phyloP scores from a whole-genome alignment of 2,888 invertebrate species.

The Peribatodes rhomboidaria region DNA sequence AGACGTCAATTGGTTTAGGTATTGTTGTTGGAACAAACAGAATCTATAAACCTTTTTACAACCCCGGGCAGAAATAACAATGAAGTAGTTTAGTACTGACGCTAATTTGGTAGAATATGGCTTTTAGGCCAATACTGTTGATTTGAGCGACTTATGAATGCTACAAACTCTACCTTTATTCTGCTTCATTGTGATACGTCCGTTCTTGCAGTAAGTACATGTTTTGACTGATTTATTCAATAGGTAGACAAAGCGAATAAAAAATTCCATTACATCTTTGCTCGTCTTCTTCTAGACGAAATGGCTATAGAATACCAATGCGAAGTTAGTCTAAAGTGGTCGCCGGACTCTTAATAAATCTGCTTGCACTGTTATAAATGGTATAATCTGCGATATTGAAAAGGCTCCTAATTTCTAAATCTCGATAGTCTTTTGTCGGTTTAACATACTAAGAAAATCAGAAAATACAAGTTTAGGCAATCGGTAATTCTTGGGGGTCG shows the following conservation, averaged over 20 bases:
- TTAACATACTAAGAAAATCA: too few species aligned
- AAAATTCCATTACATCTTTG: too few species aligned
- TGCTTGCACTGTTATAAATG: too few species aligned
- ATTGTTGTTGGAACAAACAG: constrained; percentile 31
- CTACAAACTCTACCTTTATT: too few species aligned
- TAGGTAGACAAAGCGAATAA: too few species aligned
- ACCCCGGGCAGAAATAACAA: constrained; percentile 16
- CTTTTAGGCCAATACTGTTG: background rate
- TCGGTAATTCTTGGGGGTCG: constrained; percentile 18
- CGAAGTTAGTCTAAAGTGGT: too few species aligned
- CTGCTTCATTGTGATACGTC: background rate
- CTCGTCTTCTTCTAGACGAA: too few species aligned
- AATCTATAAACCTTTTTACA: constrained; percentile 17
- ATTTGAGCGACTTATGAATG: too few species aligned
- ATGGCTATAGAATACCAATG: too few species aligned
- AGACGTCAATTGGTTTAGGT: constrained; percentile 39
- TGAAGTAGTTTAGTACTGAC: constrained; percentile 9
- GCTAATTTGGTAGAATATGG: background rate
- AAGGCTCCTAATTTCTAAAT: constrained; percentile 1
- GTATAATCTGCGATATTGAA: constrained; percentile 1
- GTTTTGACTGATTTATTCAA: too few species aligned
- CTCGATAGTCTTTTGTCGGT: background rate
- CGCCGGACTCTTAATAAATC: too few species aligned
- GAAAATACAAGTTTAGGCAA: too few species aligned
- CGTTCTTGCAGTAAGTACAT: background rate